Base-by-base conservation (phyloP, 2,888 invertebrate species). In the Creontiades dilutus region DNA sequence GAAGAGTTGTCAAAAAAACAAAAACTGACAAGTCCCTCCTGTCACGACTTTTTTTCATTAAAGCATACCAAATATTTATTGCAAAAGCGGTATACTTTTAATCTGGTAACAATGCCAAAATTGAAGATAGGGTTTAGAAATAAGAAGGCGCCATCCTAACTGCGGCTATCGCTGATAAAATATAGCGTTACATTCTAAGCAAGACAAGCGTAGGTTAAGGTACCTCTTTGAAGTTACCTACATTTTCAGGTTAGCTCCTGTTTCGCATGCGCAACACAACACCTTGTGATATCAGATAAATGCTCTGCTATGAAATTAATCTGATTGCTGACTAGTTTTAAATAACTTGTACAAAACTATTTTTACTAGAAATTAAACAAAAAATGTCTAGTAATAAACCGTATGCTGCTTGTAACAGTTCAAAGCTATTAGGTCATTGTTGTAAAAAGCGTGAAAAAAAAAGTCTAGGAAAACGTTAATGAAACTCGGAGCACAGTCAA, bases 261-360 rank as follows among this genome's bases (percentile, higher is more conserved):
- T 61, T 61, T 16, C 11, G 61, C 61, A 61, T 19, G 61, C 19
- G 61, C 61, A 61, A 61, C n/a, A n/a, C n/a, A 61, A 61, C 61
- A 61, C 61, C 61, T 61, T 61, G 61, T 61, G 61, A 61, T 61
- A 61, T 61, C 61, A 19, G 61, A 61, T 61, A 61, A 61, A 61
- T 61, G 61, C 61, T 61, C 61, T 61, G 61, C 61, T 61, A 61
- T 19, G 19, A 11, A 61, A 78, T 78, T 46, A 46, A n/a, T 78
- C 78, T 78, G 78, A 78, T 78, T 78, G 78, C 78, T 78, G 78
- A 78, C 37, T 46, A 46, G 78, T 78, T 46, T 28, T 46, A 78
- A 46, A 46, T 78, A 78, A 1, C 78, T 78, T 46, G 78, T 78
- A 78, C 78, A 46, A 46, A 78, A 78, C 28, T 78, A 78, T 78